Percentiles rank a stretch among this genome's conserved stretches.
Evolutionary conservation across 2,888 invertebrate species (phyloP).

Genomic region (Fragum sueziense): DNA sequence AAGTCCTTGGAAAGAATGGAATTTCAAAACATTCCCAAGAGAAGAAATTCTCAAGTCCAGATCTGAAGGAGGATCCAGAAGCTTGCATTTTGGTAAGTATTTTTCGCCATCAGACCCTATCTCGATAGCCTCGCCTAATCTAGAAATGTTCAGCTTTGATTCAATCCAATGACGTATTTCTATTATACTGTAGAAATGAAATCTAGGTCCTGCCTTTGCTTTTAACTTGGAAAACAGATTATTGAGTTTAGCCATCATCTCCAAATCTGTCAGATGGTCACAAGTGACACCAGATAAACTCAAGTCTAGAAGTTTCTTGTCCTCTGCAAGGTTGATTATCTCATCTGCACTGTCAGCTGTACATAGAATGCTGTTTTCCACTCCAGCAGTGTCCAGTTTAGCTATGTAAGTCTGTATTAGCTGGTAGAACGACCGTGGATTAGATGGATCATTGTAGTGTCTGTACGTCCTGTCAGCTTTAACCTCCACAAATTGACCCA

Average conservation of each 20-base stretch:
- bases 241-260: too few relatives aligned
- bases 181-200: background rate
- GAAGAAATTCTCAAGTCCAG: too few relatives aligned
- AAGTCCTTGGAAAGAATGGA: too few relatives aligned
- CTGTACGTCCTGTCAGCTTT: slow-evolving; percentile 1
- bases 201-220: background rate
- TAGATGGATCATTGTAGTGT: slow-evolving; percentile 32
- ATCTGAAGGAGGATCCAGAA: background rate
- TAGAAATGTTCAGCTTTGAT: background rate
- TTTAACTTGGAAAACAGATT: background rate
- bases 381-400: background rate
- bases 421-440: slow-evolving; percentile 41
- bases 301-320: background rate
- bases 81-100: background rate
- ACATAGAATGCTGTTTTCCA: background rate
- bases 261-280: too few relatives aligned
- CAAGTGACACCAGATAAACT: too few relatives aligned
- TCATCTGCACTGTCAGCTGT: background rate
- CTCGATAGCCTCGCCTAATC: background rate
- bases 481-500: background rate
- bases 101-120: background rate
- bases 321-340: background rate
- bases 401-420: background rate
- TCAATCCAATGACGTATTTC: background rate
- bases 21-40: too few relatives aligned